Evolutionary conservation across 2,888 invertebrate genomes (phyloP), one percentile per base, ranked within the genome.

Genomic region (Tetropium fuscum): DNA sequence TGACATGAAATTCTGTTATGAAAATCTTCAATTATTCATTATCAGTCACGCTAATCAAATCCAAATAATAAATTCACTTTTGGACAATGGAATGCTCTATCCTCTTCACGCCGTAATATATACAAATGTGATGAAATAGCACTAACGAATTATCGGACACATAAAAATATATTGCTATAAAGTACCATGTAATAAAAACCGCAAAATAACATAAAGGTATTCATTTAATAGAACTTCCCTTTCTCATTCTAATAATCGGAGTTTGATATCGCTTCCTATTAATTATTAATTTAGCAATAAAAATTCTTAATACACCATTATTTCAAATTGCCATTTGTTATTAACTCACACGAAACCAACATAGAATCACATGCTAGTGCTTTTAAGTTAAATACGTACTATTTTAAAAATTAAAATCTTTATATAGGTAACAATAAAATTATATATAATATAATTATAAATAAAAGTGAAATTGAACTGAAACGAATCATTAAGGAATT

Each of bases 31-130:
- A 71, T 71, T 68, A 74, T 74, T 64, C 66, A 74, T 66, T 73
- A 73, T 74, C 72, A 64, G 68, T 74, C 74, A 74, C 74, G 74
- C 71, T 65, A 70, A 73, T 74, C 74, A 53, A 63, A 62, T 63
- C 55, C 49, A 53, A 58, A 62, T 63, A 68, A 63, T 66, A 62
- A 66, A 66, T 69, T 66, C 62, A 66, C 59, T 68, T 63, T 64
- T 51, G n/a, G 57, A 69, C 66, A 68, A 66, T 64, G 40, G 57
- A 19, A 19, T 20, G n/a, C 7, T 32, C 25, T 15, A 15, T 53
- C 44, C 25, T 48, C 60, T 58, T 47, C 25, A 27, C 10, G 7
- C 20, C 19, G 19, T 5, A 8, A 32, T 32, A 38, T 10, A 38
- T 15, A 8, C 36, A 4, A 20, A 8, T 1, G 16, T 15, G 20